Evolutionary conservation across 2,113 vertebrate genomes (phyloP), one percentile per base, ranked within the genome.

Genomic region (Myotis brandtii): DNA sequence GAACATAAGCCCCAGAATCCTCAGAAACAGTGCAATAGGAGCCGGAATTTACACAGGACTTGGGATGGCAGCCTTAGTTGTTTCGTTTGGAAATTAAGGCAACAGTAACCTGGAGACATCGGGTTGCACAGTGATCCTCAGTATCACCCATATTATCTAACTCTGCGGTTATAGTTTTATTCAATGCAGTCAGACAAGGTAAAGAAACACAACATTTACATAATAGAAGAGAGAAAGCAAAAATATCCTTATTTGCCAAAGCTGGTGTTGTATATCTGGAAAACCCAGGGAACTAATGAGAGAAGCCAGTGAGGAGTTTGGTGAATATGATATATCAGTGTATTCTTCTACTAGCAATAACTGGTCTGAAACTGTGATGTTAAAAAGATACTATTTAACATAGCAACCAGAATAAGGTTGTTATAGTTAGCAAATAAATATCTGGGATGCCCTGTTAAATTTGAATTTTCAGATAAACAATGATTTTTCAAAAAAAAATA

Each of bases 371-470:
- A 81, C 46, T 67, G 4, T 83, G n/a, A 50, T 91, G 8, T 66
- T 46, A 80, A 50, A 90, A 83, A 48, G 14, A 94, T 37, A 52
- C 14, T 70, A 64, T 67, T 67, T 86, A 90, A 52, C 70, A 21
- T 34, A 96, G n/a, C 67, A 86, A 93, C 27, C 21, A 48, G 9
- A 90, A 43, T 21, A 89, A 5, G 2, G 6, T 43, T 82, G 50
- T 32, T 86, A 43, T 81, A 75, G 80, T 70, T 56, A 90, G 12
- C 37, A 96, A 92, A 73, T 75, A 64, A 92, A 89, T 76, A 59
- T 69, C 25, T 90, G 25, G 54, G 4, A 72, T 77, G 13, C 20
- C 25, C 12, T 73, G 4, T 50, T 91, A 93, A 34, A 70, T 81
- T 88, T 81, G 25, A 75, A 91, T 90, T 76, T 82, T 82, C 81